These are phyloP conservation scores for Sebastes kiyomatsui DNA, from an alignment of 2,797 vertebrate genomes.

Conservation along the genomic window DNA sequence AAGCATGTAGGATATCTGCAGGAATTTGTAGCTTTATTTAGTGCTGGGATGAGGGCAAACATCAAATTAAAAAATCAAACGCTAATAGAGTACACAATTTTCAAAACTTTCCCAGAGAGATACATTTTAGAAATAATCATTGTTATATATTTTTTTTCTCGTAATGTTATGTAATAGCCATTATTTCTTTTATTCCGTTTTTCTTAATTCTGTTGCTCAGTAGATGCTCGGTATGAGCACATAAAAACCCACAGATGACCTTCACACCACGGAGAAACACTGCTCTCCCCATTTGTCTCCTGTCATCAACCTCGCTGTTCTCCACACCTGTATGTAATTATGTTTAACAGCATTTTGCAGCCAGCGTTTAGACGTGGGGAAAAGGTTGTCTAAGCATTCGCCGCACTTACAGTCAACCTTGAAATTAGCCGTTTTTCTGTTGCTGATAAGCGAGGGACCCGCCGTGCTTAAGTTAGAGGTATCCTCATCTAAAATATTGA, in stretches of 20 bases:
- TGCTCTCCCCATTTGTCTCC: slow-evolving; percentile 5
- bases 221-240: background rate
- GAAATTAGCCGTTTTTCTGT: slow-evolving; percentile 43
- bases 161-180: background rate
- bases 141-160: background rate
- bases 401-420: slow-evolving; percentile 39
- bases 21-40: background rate
- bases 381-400: slow-evolving; percentile 26
- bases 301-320: background rate
- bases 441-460: background rate
- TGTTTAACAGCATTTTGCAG: background rate
- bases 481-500: slow-evolving; percentile 16
- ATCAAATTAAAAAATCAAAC: background rate
- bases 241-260: background rate
- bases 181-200: background rate
- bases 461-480: slow-evolving; percentile 11
- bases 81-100: background rate
- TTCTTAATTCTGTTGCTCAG: background rate
- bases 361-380: slow-evolving; percentile 5
- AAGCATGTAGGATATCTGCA: background rate
- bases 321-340: slow-evolving; percentile 16
- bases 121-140: background rate
- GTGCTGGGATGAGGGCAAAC: no score
- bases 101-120: background rate
- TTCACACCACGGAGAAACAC: background rate